These are phyloP conservation scores for Lucilia sericata DNA, from an alignment of 1,140 invertebrate species.

Conservation along the genomic window DNA sequence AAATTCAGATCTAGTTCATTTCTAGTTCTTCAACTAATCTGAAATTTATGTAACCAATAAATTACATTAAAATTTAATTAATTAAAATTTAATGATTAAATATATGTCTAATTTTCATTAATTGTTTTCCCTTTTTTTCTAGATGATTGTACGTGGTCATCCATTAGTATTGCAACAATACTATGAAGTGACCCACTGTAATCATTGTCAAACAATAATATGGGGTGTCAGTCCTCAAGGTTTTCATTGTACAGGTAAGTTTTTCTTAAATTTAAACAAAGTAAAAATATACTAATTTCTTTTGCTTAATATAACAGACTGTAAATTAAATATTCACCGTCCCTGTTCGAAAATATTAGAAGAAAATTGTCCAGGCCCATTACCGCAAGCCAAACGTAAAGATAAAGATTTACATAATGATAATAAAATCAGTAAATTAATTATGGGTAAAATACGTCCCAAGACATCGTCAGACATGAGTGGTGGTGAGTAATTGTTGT, in stretches of 20 bases:
- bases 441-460: conserved; percentile 81
- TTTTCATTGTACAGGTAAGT: conserved; percentile 81
- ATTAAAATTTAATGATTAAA: too few relatives aligned
- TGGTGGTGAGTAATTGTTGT: conserved; percentile 16
- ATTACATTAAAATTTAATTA: too few relatives aligned
- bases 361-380: conserved; percentile 85
- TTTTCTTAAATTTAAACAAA: not conserved
- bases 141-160: conserved; percentile 88
- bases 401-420: conserved; percentile 71
- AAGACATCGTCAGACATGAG: conserved; percentile 58
- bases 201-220: conserved; percentile 91
- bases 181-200: conserved; percentile 89
- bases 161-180: conserved; percentile 90
- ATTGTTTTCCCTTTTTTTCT: too few relatives aligned
- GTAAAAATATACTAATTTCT: conserved; percentile 47
- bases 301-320: conserved; percentile 71
- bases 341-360: conserved; percentile 84
- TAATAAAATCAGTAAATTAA: conserved; percentile 76
- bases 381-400: conserved; percentile 75
- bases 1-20: too few relatives aligned
- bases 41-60: too few relatives aligned
- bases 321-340: conserved; percentile 89
- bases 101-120: too few relatives aligned
- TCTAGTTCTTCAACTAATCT: too few relatives aligned
- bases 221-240: conserved; percentile 95